Base-by-base conservation (phyloP, 64 coral and sea anemone genomes). In the Pocillopora damicornis region DNA sequence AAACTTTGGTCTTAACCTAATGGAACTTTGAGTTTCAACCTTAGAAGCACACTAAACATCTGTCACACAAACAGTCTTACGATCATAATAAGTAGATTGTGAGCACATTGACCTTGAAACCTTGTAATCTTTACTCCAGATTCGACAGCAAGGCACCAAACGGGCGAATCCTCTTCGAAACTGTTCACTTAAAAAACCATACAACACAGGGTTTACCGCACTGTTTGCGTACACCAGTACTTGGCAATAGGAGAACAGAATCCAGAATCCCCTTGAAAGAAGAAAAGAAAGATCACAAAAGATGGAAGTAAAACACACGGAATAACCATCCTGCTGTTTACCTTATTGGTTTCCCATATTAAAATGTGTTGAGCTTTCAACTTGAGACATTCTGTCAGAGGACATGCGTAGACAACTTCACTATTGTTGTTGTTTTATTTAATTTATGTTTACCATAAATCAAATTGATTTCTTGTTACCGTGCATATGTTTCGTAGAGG, bases 201-300 rank as follows among this genome's bases (percentile, higher is more conserved):
- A 96, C 51, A 96, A 79, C 8, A 96, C 92, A 11, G 94, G 94
- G 38, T 96, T 96, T 5, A 90, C 90, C 2, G 83, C 90, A 61
- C 94, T 96, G 37, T 96, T 96, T 2, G 88, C 74, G 57, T 93
- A 96, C 76, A 96, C 89, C 12, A 96, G 15, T 15, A 96, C 88
- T n/a, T 93, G 91, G 25, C 91, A 87, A 67, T 92, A 96, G 4
- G 94, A 96, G 63, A 93, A 59, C 69, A 96, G 68, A 14, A 96
- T 82, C 91, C 91, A 96, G 34, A 83, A 57, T 57, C 89, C 86
- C 63, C 94, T 96, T 74, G 59, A 26, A 87, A 13, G 59, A 74
- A 60, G 38, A 51, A 65, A 10, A 88, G 57, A 11, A 78, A 77
- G 8, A 51, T 51, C 42, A 51, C 42, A 75, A 0, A 51, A 51